Base-by-base conservation (phyloP, 1,140 invertebrate genomes). In the Leptinotarsa defecta region DNA sequence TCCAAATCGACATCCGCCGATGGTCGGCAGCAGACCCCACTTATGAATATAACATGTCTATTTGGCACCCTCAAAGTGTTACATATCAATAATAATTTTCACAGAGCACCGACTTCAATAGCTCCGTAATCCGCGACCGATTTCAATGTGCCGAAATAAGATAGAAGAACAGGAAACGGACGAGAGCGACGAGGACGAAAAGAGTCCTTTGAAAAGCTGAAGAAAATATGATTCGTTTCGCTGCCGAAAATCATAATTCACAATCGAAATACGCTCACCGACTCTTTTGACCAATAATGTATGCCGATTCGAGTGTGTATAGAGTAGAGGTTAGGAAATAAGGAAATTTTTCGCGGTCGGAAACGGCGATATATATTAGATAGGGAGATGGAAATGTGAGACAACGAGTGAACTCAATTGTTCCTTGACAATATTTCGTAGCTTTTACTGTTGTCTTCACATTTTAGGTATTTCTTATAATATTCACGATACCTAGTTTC, bases 41-140 rank as follows among this genome's bases (percentile, higher is more conserved):
- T 84, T 84, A 85, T 85, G 84, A 85, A 85, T 85, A 85, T 84
- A 84, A 85, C 83, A 85, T 85, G 78, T 80, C 80, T 80, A 83
- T 84, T 83, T 84, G 83, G 82, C 84, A 84, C 84, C 84, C 84
- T 85, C 84, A 85, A 85, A 85, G 84, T 85, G 83, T 84, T 84
- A 84, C 83, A 80, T 85, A 84, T 85, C 84, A 83, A 84, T 84
- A 84, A 84, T 83, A 80, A 84, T 84, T 84, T 83, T 82, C 77
- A 81, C 77, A 77, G 78, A 77, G 78, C 76, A 70, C 76, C 15
- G 78, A 81, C 78, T 82, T 84, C 77, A 79, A 80, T 82, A 80
- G 76, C 76, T 68, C 75, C 62, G 75, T 81, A 81, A 81, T 81
- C 80, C 77, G 77, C 79, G 77, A 75, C 76, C 75, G 68, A 76